These are phyloP conservation scores for Rhodeus uyekii DNA, from an alignment of 2,797 vertebrate species.

Conservation along the genomic window DNA sequence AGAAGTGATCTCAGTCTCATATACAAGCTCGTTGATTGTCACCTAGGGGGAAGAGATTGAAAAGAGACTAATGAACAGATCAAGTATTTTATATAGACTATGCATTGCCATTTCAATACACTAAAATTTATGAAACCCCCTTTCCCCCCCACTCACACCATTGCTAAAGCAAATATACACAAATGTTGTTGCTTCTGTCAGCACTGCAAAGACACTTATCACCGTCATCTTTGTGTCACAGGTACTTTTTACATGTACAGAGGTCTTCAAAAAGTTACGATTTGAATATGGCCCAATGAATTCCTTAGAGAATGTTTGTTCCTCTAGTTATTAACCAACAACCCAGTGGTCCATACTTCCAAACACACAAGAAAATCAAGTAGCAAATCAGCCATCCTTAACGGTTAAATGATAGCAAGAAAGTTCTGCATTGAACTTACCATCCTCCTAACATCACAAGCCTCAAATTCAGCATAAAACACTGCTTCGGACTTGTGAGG, in stretches of 20 bases:
- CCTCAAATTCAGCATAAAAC: constrained; percentile 63
- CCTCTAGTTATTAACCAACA: background rate
- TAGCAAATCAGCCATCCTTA: fast-evolving
- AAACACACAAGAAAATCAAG: background rate
- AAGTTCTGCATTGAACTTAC: constrained; percentile 47
- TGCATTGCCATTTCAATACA: background rate
- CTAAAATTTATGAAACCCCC: background rate
- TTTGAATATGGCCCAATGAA: background rate
- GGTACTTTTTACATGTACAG: background rate
- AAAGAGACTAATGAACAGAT: background rate
- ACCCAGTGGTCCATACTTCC: background rate
- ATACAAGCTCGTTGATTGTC: constrained; percentile 63
- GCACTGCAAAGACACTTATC: background rate
- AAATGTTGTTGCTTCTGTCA: background rate
- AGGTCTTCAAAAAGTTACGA: background rate
- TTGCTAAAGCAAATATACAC: background rate
- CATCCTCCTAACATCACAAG: constrained; percentile 69
- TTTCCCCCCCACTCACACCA: background rate
- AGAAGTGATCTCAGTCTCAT: constrained; percentile 66
- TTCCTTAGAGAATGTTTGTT: background rate
- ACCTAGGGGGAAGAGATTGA: constrained; percentile 60
- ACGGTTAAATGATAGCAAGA: too few relatives aligned
- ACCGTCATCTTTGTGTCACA: background rate
- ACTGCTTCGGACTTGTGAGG: constrained; percentile 50
- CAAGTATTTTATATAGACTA: background rate